Evolutionary conservation across 2,113 vertebrate species (phyloP), one percentile per base, ranked within the genome.

Genomic region (Cebidichthys violaceus): DNA sequence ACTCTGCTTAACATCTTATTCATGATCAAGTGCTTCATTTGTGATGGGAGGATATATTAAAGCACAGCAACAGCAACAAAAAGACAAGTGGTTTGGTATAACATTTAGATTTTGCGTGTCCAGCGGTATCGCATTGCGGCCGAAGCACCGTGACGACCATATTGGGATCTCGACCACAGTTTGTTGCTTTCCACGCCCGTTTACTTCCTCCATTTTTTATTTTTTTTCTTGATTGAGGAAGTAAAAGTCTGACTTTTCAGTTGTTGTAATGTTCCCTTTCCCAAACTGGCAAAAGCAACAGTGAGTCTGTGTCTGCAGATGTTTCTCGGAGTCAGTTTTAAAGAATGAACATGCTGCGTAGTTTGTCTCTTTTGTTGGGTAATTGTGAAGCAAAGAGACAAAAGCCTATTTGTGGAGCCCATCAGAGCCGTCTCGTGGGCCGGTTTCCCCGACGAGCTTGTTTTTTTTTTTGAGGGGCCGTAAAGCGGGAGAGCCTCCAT

Each of bases 401-500:
- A 90, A 90, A 85, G 82, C 55, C 73, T 67, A 86, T 92, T 79
- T 75, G 77, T 84, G 13, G 31, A 75, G 39, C n/a, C 72, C 72
- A 45, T 86, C 55, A 4, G 54, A 31, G 81, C 84, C 89, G 92
- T 86, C 91, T 84, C 1, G 15, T n/a, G 31, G 55, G 76, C 84
- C 70, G 60, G 81, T 91, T 90, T 82, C 62, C 54, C 75, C 90
- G 91, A 92, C 89, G 87, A 88, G 92, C n/a, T n/a, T n/a, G n/a
- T n/a, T n/a, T 33, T 93, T 85, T 83, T 70, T 75, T 85, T 79
- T 84, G 41, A 89, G 43, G 80, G 70, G 65, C 88, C 83, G 89
- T 93, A 92, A 92, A 91, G 65, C 59, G 27, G 11, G 70, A n/a
- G 33, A 9, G 75, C 77, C 39, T 13, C 83, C 91, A 88, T 92